A percentile compares a stretch with the other conserved stretches of the same genome.
phyloP scores from a whole-genome alignment of 2,888 invertebrate genomes.

The Mythimna impura region DNA sequence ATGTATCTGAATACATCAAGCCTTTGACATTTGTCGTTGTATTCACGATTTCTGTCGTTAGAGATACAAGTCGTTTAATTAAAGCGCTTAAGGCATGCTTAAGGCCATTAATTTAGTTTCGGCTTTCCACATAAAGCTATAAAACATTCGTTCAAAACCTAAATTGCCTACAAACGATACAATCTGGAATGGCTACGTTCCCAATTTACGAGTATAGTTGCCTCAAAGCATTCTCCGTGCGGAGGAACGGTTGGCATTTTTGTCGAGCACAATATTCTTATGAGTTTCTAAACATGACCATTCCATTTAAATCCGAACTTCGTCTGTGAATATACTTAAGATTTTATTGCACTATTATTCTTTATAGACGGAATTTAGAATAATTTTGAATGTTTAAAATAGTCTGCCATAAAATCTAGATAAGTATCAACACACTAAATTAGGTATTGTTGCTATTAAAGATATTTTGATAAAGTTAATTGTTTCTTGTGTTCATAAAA shows the following conservation, averaged over 20 bases:
- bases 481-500: conserved; percentile 56
- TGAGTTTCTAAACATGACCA: conserved; percentile 86
- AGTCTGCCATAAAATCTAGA: conserved; percentile 69
- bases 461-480: conserved; percentile 60
- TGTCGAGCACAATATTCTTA: conserved; percentile 82
- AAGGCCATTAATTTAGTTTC: conserved; percentile 49
- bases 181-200: conserved; percentile 80
- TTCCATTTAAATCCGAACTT: conserved; percentile 82
- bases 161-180: conserved; percentile 83
- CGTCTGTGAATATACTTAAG: conserved; percentile 79
- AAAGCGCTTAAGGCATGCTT: conserved; percentile 39
- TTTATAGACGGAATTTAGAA: conserved; percentile 73
- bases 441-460: conserved; percentile 53
- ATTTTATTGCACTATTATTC: conserved; percentile 83
- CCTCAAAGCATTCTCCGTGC: conserved; percentile 80
- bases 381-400: conserved; percentile 70
- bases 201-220: conserved; percentile 84
- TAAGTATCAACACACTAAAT: conserved; percentile 66
- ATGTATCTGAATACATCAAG: conserved; percentile 45
- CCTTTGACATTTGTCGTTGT: conserved; percentile 35
- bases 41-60: conserved; percentile 26
- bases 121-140: conserved; percentile 69
- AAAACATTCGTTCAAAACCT: conserved; percentile 77
- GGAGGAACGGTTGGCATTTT: conserved; percentile 82
- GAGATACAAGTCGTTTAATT: conserved; percentile 39